Base-by-base conservation (phyloP, 2,888 invertebrate species). In the Tenthredo notha region DNA sequence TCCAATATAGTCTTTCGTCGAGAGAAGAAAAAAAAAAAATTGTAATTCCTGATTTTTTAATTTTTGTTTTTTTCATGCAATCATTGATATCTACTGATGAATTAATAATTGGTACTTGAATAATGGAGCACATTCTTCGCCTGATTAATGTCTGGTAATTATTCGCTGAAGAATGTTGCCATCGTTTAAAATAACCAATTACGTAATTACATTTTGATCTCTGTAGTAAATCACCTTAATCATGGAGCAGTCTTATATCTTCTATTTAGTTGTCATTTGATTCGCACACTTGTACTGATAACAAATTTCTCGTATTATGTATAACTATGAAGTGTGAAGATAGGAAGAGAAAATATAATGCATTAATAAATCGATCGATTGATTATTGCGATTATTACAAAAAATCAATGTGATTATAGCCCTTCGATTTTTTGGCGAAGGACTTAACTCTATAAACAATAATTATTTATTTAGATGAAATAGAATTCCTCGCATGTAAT, bases 381-480 rank as follows among this genome's bases (percentile, higher is more conserved):
- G 61, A 61, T 50, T 50, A 15, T 47, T 15, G 15, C 15, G 47
- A 15, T 15, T 12, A 47, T 47, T 12, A 15, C 47, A 12, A 3
- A 47, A 47, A 47, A 4, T 47, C 0, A 15, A 47, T 3, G 15
- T 12, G 15, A 47, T 47, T 47, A 47, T 4, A 61, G 61, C 61
- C 7, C n/a, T 25, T 25, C 61, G 15, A 61, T 0, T 25, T 10
- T 61, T 58, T 21, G 21, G 21, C 58, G 12, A 43, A 10, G 15
- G 21, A 21, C n/a, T 47, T 15, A 37, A 47, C 9, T 74, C 21
- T 21, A 6, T n/a, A 43, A 2, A 21, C 1, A 12, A 15, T 7
- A 72, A 40, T 40, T 43, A 43, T 43, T 74, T 10, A 47, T 75
- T 75, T 75, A 75, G n/a, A 25, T 25, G 21, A 9, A 75, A 75